Evolutionary conservation across 2,888 invertebrate species (phyloP), one percentile per base, ranked within the genome.

Genomic region (Drosophila testacea): DNA sequence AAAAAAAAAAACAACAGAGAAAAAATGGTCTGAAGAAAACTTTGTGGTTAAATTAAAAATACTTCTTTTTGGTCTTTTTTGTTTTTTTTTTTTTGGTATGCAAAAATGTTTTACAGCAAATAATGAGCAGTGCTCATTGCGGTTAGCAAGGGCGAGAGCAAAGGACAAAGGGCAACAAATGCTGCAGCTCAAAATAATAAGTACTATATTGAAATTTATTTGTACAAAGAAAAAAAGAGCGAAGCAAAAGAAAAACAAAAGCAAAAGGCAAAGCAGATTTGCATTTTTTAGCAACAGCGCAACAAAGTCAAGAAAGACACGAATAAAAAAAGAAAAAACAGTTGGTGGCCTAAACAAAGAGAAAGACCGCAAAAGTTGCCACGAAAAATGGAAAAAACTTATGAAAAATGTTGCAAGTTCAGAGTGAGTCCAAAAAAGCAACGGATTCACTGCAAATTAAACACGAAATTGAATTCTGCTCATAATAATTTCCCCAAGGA

Each of bases 401-500:
- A 54, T 69, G 69, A 60, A 66, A 54, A 57, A 46, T 62, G 65
- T 61, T 42, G 61, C 65, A 75, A 16, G 16, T 16, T 16, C 16
- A 16, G 16, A 16, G 71, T 60, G 66, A 62, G 42, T 50, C 34
- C 51, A 44, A 69, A 69, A 72, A 77, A 56, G 70, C 62, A 80
- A 76, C 80, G 80, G 76, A 79, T 81, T 83, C 81, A 79, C 73
- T 85, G 83, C 77, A 88, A 89, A 88, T 88, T 89, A 89, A 83
- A 85, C 83, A 87, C 70, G 76, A 87, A 89, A 88, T 89, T 89
- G 89, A 88, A 88, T 88, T 85, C 81, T 87, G 80, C 78, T 81
- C 83, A 83, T 88, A 85, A 82, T 90, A 90, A 90, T 90, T 90
- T 90, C 90, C 90, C 90, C 78, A 79, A 84, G 89, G 90, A 87